Base-by-base conservation (phyloP, 2,888 invertebrate genomes). In the Calliopum simillimum region DNA sequence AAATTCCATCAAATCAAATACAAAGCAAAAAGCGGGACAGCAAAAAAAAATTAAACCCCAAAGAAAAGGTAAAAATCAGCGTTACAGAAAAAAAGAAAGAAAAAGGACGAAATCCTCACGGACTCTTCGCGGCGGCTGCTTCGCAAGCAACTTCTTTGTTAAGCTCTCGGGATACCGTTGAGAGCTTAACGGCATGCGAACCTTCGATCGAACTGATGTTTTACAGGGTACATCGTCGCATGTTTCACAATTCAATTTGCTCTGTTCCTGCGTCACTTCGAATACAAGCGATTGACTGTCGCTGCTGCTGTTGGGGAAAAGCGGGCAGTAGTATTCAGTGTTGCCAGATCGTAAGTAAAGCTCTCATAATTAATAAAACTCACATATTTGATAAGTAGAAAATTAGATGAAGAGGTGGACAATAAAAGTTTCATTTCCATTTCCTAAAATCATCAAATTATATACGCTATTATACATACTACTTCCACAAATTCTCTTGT, bases 121-220 rank as follows among this genome's bases (percentile, higher is more conserved):
- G 21, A 61, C 46, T 33, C 33, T 33, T 46, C 61, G 12, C 19
- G 19, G 12, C 19, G 19, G 19, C 25, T 44, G 58, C 41, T 58
- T 25, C 16, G 14, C 58, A 16, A 25, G 41, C 58, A 21, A 44
- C 44, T 13, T 23, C 23, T 61, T 19, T 21, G 61, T 46, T 61
- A 46, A 61, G 61, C 61, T 61, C 61, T 14, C 61, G 46, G 46
- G 46, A 61, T 46, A 21, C 19, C 61, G 61, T 46, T 23, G 46
- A 19, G 46, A 61, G 61, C 61, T 61, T 46, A 46, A n/a, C 33
- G 8, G 33, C 33, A 33, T 14, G 14, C 61, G 23, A 6, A 61
- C 61, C 16, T 23, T 58, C 56, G 56, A 58, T 58, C 56, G 33
- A 25, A 12, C 25, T 58, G 56, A 14, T 59, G 59, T 33, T 33